phyloP scores from a whole-genome alignment of 2,113 vertebrate genomes.

The Rhizomys pruinosus region DNA sequence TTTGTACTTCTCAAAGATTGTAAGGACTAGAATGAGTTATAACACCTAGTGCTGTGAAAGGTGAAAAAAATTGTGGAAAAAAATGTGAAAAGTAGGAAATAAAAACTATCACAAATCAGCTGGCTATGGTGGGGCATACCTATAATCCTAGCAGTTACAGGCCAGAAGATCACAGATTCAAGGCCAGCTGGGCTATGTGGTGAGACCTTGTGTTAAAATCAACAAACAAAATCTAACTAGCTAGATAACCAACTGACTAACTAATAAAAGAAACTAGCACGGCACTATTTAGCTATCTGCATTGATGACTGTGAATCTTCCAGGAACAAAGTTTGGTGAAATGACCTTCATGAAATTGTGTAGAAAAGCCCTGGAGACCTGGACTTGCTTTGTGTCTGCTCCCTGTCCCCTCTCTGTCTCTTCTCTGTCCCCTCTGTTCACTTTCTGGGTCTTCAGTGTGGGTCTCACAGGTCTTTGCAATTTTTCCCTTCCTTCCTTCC shows the following conservation, averaged over 20 bases:
- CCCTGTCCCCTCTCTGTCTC: background rate
- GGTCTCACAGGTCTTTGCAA: background rate
- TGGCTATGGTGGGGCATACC: too few species aligned
- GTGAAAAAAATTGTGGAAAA: background rate
- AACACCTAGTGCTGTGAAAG: background rate
- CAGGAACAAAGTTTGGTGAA: background rate
- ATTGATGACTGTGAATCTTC: background rate
- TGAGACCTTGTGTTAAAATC: background rate
- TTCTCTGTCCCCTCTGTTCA: background rate
- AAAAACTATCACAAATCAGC: background rate
- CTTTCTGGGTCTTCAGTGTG: background rate
- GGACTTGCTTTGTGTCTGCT: background rate
- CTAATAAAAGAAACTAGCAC: background rate
- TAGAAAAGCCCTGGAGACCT: background rate
- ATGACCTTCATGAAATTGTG: background rate
- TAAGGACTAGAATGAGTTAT: background rate
- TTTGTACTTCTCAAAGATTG: slow-evolving; percentile 29
- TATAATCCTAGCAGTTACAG: background rate
- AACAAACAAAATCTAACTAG: background rate
- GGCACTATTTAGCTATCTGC: background rate
- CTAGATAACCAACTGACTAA: background rate
- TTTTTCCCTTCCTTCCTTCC: too few species aligned
- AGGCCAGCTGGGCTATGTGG: background rate
- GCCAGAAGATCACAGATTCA: background rate
- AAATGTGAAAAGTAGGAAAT: background rate